Evolutionary conservation across 2,888 invertebrate species (phyloP), one percentile per base, ranked within the genome.

Genomic region (Nyleta sp.): DNA sequence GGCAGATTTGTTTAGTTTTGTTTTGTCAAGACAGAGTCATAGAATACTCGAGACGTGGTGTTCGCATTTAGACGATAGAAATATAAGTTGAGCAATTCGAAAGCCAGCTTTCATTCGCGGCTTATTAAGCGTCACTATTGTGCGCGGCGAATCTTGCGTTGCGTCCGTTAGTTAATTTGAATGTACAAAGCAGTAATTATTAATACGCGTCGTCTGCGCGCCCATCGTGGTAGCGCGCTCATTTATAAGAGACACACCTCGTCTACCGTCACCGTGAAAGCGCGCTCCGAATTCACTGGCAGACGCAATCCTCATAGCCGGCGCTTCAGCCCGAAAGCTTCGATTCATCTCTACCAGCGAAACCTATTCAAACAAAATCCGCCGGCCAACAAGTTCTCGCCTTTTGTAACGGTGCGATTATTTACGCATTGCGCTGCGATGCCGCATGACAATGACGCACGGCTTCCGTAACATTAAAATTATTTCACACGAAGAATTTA

Each of bases 141-240:
- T 67, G 42, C 50, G 65, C 60, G 71, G 60, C 67, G 67, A 77
- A 74, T 65, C 59, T 67, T 44, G 67, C 74, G 67, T 68, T 48
- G 60, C 57, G 48, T 55, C 75, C 60, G 77, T 52, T 62, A 71
- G 78, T 81, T 80, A 81, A 81, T 82, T 80, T 59, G 59, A 78
- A 80, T 76, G 78, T 78, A 87, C 87, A 89, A 88, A 88, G 88
- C 88, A 87, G 87, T 89, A 89, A 90, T 90, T 89, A 89, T 90
- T 90, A 89, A 88, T 86, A 87, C 87, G 85, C 86, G 89, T 87
- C 89, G 89, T 89, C 89, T 89, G 87, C 81, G 84, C 82, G 72
- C 80, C 83, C 81, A 81, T 82, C 77, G 62, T 77, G 59, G 70
- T 83, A 84, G 78, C 85, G 85, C 75, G 83, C 86, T 87, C 88